Conservation (phyloP, 2,797 vertebrate genomes). For the Euphonia xanthogaster region DNA sequence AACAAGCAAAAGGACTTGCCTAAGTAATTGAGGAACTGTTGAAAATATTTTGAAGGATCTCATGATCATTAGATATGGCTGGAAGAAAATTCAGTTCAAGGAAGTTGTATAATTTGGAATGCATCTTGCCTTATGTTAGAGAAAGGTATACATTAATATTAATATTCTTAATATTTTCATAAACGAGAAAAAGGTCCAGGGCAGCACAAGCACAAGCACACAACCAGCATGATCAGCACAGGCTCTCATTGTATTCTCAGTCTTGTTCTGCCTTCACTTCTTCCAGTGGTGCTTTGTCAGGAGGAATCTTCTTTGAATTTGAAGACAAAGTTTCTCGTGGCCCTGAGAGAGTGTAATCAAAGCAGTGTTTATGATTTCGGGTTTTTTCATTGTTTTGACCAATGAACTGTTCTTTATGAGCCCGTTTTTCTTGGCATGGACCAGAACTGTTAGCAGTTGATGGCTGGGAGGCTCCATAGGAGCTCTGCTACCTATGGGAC, state of each 20-base stretch:
- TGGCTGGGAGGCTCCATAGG: neutral
- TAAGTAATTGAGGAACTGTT: neutral
- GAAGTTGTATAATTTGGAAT: neutral
- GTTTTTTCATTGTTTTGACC: neutral
- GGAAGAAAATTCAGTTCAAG: neutral
- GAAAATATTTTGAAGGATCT: neutral
- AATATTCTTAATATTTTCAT: neutral
- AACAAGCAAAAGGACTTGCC: neutral
- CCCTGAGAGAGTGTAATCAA: neutral
- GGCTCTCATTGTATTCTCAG: neutral
- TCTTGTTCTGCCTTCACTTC: neutral
- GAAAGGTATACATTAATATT: neutral
- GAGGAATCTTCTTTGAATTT: neutral
- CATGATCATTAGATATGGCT: neutral
- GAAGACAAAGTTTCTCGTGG: neutral
- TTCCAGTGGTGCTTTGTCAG: neutral
- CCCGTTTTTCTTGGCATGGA: neutral
- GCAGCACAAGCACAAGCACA: neutral
- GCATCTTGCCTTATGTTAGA: neutral
- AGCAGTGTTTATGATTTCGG: neutral
- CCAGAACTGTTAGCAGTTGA: neutral
- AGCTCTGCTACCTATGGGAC: neutral
- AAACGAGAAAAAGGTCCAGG: neutral
- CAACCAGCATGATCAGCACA: accelerated
- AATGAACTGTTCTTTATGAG: neutral